Base-by-base conservation (phyloP, 2,888 invertebrate species). In the Mellilla xanthometata region DNA sequence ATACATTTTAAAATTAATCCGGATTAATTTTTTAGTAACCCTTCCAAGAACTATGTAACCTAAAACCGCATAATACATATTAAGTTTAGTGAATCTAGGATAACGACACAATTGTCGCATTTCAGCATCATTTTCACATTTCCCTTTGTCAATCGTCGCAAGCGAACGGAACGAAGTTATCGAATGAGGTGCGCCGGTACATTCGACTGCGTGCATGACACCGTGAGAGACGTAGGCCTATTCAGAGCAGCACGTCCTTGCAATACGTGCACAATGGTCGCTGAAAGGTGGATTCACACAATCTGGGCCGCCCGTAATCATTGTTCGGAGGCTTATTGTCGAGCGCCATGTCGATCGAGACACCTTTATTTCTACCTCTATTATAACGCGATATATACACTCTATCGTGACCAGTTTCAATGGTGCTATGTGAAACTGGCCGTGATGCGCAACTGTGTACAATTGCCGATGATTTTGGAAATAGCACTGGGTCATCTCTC, bases 201-300 rank as follows among this genome's bases (percentile, higher is more conserved):
- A 68, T 74, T 66, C 65, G 67, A 63, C 54, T 62, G 67, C 65
- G 54, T 55, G 58, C 62, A 67, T 67, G 72, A 72, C 71, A 72
- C 68, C 61, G 57, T 52, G 49, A 52, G 58, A 65, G 69, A 54
- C 57, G 65, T 43, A 54, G 52, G 76, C 66, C 78, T 72, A 79
- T 84, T 81, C 75, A 81, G 63, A 72, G 72, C 75, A 65, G 64
- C 71, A 60, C 67, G 70, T 72, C 67, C 63, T 45, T 61, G 60
- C 44, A 57, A 60, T 76, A 81, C 83, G 81, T 79, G 79, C 72
- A 77, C 80, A 82, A 85, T 83, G 66, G 67, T 58, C 65, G 61
- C 65, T 63, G 63, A 64, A 69, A 68, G 62, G 60, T 52, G 60
- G 75, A 81, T 81, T 76, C 74, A 71, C 77, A 81, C 78, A 80